Evolutionary conservation across 2,113 vertebrate species (phyloP).

Genomic region (Indri indri): DNA sequence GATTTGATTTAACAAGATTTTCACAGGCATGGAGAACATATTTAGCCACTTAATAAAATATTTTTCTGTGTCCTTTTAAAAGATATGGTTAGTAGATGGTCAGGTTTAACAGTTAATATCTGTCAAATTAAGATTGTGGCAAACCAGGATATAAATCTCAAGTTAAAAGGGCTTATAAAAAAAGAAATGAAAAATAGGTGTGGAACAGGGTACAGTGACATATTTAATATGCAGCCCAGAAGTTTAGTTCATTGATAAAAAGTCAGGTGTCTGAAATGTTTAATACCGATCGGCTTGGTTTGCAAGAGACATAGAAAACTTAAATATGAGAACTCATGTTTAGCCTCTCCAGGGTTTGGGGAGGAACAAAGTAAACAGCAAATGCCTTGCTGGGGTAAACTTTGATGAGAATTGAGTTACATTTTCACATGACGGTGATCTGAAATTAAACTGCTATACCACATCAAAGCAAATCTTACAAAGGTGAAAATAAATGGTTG

Average conservation of each 20-base stretch:
- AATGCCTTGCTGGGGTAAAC: background rate
- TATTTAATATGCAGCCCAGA: constrained; percentile 35
- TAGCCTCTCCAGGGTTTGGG: background rate
- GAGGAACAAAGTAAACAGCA: background rate
- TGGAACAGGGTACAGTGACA: background rate
- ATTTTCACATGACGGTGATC: background rate
- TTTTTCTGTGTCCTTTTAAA: constrained; percentile 22
- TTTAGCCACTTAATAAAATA: constrained; percentile 44
- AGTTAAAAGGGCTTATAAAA: constrained; percentile 37
- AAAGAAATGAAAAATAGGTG: constrained; percentile 28
- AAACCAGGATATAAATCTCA: constrained; percentile 31
- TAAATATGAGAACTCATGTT: background rate
- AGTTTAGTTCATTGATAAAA: constrained; percentile 21
- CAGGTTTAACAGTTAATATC: constrained; percentile 51
- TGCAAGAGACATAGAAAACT: constrained; percentile 32
- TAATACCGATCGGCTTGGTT: background rate
- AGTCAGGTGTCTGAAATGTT: constrained; percentile 30
- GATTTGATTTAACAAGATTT: background rate
- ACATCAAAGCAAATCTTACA: background rate
- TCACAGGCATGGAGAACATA: background rate
- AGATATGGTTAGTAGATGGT: constrained; percentile 15
- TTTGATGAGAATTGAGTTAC: background rate
- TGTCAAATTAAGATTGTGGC: constrained; percentile 37
- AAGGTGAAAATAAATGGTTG: constrained; percentile 7
- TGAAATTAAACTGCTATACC: background rate